Percentiles rank a stretch among this genome's conserved stretches.
Conservation (phyloP, 2,888 invertebrate genomes). For the Dromius quadrimaculatus region DNA sequence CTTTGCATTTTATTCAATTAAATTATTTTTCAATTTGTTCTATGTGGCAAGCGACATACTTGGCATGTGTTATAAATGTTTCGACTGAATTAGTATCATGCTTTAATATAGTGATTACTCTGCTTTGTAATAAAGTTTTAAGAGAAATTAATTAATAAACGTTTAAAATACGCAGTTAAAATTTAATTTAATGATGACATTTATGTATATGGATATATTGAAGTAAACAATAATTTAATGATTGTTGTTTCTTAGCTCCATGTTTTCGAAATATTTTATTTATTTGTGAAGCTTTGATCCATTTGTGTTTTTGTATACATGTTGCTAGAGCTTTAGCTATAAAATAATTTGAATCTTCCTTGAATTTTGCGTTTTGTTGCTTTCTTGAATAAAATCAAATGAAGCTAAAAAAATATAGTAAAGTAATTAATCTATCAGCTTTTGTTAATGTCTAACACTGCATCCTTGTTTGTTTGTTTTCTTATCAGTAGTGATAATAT, state of each 20-base stretch:
- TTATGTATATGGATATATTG: background rate
- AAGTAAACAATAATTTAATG: conserved; percentile 2
- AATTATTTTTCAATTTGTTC: background rate
- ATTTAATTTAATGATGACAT: background rate
- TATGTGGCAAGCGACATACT: background rate
- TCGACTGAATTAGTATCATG: background rate
- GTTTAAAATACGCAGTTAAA: background rate
- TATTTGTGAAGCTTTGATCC: conserved; percentile 7
- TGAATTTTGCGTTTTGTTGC: background rate
- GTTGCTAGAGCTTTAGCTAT: too few relatives aligned
- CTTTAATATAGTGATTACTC: conserved; percentile 2
- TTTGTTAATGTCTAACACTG: conserved; percentile 37
- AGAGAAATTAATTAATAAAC: background rate
- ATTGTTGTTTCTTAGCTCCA: conserved; percentile 26
- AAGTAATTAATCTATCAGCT: conserved; percentile 16
- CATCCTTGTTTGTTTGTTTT: conserved; percentile 44
- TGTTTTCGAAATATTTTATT: conserved; percentile 1
- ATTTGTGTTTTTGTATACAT: background rate
- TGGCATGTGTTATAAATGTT: conserved; percentile 26
- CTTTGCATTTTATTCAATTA: conserved; percentile 3
- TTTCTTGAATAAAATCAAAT: conserved; percentile 1
- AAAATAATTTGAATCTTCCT: too few relatives aligned
- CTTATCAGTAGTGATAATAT: conserved; percentile 27
- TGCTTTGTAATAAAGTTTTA: background rate
- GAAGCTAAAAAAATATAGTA: conserved; percentile 30